Percentiles rank a stretch among this genome's conserved stretches.
Evolutionary conservation across 2,888 invertebrate genomes (phyloP).

Genomic region (Sphaerophoria rueppellii): DNA sequence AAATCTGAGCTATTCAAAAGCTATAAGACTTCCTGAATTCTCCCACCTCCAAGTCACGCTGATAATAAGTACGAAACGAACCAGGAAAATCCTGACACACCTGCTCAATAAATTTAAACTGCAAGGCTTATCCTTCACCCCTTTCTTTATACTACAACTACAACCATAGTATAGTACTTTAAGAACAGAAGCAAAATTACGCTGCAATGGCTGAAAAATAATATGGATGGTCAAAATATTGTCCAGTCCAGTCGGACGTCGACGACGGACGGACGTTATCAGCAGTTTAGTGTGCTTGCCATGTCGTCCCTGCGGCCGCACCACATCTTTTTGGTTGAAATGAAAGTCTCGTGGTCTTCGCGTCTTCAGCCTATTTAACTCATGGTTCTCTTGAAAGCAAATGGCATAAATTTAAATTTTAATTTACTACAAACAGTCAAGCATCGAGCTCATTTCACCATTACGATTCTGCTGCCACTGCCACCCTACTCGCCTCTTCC

Average conservation of each 20-base stretch:
- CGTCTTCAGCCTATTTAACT: slow-evolving; percentile 63
- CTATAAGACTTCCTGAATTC: slow-evolving; percentile 12
- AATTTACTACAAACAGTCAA: slow-evolving; percentile 74
- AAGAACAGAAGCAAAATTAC: slow-evolving; percentile 55
- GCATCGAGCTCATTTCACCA: slow-evolving; percentile 70
- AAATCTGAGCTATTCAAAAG: slow-evolving; percentile 41
- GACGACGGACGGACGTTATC: background rate
- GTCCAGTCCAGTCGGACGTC: slow-evolving; percentile 47
- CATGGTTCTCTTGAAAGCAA: slow-evolving; percentile 58
- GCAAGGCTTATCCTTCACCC: slow-evolving; percentile 61
- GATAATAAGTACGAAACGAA: slow-evolving; percentile 55
- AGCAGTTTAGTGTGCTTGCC: slow-evolving; percentile 10
- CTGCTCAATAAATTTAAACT: slow-evolving; percentile 69
- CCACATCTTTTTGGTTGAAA: slow-evolving; percentile 26
- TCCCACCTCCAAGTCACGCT: slow-evolving; percentile 31
- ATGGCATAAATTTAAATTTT: slow-evolving; percentile 77
- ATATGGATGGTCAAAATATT: slow-evolving; percentile 62
- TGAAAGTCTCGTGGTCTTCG: slow-evolving; percentile 54
- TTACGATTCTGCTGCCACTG: slow-evolving; percentile 33
- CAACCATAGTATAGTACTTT: slow-evolving; percentile 37
- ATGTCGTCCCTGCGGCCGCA: slow-evolving; percentile 16
- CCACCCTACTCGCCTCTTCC: background rate
- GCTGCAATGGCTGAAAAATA: slow-evolving; percentile 40
- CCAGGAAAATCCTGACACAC: slow-evolving; percentile 55
- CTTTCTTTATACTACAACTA: slow-evolving; percentile 18